These are phyloP conservation scores for Hypomecis punctinalis DNA, from an alignment of 2,888 invertebrate species.

Conservation along the genomic window DNA sequence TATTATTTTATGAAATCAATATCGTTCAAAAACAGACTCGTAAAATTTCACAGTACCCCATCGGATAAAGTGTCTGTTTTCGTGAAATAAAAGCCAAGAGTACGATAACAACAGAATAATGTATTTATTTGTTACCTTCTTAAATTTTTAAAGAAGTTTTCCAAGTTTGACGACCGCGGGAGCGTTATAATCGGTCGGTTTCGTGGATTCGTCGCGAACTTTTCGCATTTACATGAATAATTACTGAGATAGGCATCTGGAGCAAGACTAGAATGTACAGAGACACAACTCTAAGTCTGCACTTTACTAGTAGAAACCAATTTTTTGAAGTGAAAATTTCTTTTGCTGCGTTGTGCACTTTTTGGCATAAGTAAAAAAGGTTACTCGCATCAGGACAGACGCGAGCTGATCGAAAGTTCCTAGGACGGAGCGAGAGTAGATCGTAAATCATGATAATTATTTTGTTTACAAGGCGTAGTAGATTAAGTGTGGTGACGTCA, in stretches of 20 bases:
- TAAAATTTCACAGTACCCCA: constrained; percentile 16
- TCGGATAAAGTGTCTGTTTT: constrained; percentile 17
- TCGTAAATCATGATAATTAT: no score
- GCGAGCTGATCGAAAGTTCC: no score
- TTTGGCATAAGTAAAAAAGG: no score
- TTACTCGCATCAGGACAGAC: no score
- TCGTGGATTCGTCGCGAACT: constrained; percentile 49
- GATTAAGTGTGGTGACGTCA: no score
- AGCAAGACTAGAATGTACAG: background rate
- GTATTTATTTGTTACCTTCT: constrained; percentile 30
- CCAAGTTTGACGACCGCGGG: constrained; percentile 30
- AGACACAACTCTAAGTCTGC: background rate
- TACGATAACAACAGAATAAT: constrained; percentile 25
- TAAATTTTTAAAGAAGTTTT: constrained; percentile 30
- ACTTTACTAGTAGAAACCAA: no score
- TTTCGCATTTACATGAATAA: constrained; percentile 58
- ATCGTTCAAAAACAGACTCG: constrained; percentile 13
- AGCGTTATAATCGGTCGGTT: constrained; percentile 36
- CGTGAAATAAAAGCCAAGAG: constrained; percentile 12
- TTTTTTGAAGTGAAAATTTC: no score
- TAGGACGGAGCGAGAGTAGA: no score
- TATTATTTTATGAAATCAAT: constrained; percentile 1
- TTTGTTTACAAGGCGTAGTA: no score
- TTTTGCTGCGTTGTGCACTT: no score
- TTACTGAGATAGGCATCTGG: constrained; percentile 48